phyloP scores from a whole-genome alignment of 35 echinoderm and acorn worm genomes.

The Lytechinus variegatus region DNA sequence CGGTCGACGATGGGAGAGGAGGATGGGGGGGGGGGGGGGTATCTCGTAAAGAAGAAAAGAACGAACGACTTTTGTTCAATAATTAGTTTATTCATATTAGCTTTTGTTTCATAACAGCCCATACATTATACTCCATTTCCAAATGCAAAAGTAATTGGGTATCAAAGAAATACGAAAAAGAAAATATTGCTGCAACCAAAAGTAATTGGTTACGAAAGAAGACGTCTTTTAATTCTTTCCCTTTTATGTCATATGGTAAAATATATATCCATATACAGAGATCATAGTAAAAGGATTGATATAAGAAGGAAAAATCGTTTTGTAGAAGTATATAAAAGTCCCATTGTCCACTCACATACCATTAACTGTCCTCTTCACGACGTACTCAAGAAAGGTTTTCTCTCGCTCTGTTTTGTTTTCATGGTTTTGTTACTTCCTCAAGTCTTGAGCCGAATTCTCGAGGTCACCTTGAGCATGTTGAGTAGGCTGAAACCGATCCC shows the following conservation, averaged over 20 bases:
- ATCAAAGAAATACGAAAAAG: neutral
- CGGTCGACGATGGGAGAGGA: too few relatives aligned
- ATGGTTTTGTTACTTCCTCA: neutral
- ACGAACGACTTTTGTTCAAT: too few relatives aligned
- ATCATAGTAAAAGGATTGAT: neutral
- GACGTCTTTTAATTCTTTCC: neutral
- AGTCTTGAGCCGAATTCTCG: neutral
- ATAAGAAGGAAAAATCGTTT: neutral
- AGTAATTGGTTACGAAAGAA: neutral
- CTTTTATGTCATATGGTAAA: neutral
- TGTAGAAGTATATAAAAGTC: neutral
- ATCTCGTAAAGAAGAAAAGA: too few relatives aligned
- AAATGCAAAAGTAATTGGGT: too few relatives aligned
- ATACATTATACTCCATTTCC: too few relatives aligned
- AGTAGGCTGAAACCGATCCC: neutral
- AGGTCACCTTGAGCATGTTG: neutral
- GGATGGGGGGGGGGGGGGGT: too few relatives aligned
- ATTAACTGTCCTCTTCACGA: neutral
- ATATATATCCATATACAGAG: too few relatives aligned
- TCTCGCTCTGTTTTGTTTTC: constrained; percentile 8
- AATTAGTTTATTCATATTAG: too few relatives aligned
- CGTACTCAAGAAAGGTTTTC: neutral
- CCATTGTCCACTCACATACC: neutral
- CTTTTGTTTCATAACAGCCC: too few relatives aligned
- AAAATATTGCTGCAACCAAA: neutral